Base-by-base conservation (phyloP, 2,888 invertebrate species). In the Sisyra terminalis region DNA sequence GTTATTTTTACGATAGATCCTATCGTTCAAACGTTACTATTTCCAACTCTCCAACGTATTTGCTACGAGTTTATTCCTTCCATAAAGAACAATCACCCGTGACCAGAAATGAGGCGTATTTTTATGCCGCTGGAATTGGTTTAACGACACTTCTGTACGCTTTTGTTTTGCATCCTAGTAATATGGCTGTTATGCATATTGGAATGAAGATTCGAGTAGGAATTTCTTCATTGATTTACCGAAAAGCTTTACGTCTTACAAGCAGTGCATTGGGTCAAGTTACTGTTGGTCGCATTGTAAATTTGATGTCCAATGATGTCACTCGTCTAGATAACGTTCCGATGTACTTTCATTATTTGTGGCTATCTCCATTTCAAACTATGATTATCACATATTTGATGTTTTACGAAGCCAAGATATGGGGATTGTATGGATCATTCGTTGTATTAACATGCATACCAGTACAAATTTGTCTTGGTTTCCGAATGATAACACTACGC, bases 301-400 rank as follows among this genome's bases (percentile, higher is more conserved):
- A 81, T 58, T 61, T 82, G n/a, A 60, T 84, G 54, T 78, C 81
- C 7, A 83, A 82, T 52, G 84, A 85, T 56, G 81, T 82, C 9
- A 75, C 71, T 50, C 66, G 81, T 51, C 80, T 83, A 55, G 83
- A 84, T 55, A 61, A 76, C 51, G 71, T 73, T 7, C 65, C 74
- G 15, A 64, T 79, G 46, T 79, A 78, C 52, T 52, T 79, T 1
- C 81, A 82, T 55, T 83, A 78, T 55, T 56, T 83, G 7, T 79
- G 81, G 78, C 66, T 82, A 31, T 77, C 77, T 1, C 82, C 82
- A 0, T 50, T 79, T 2, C 75, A 81, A 56, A 69, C 75, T 2
- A 50, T 71, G 2, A 66, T 74, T 31, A 70, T 76, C 11, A 63
- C 73, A 16, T 67, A 63, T 45, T 69, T 78, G 37, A 63, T 75